Conservation (phyloP, 92 coral and sea anemone species). For the Blastomussa wellsi region DNA sequence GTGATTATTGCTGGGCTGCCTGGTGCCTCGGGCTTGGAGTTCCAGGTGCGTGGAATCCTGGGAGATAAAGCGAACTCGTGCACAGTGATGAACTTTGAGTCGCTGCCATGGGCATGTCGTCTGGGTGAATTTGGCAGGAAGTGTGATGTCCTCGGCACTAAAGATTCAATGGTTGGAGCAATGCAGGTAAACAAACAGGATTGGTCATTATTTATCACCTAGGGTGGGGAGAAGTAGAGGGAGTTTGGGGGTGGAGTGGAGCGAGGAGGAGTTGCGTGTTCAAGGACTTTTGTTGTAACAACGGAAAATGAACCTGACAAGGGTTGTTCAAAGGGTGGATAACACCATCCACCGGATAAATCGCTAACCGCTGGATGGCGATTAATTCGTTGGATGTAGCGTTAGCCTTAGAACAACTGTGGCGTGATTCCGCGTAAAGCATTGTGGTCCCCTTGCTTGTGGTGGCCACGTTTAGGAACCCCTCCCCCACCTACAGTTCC, state of each 20-base stretch:
- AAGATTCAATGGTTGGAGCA: slow-evolving; percentile 55
- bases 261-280: too few species aligned
- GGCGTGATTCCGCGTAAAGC: too few species aligned
- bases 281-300: too few species aligned
- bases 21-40: slow-evolving; percentile 64
- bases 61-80: slow-evolving; percentile 53
- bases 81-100: slow-evolving; percentile 59
- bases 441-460: too few species aligned
- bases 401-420: too few species aligned
- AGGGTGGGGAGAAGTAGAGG: background rate
- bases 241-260: background rate
- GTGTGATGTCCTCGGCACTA: slow-evolving; percentile 61
- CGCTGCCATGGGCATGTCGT: slow-evolving; percentile 76
- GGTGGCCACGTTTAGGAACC: too few species aligned
- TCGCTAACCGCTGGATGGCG: too few species aligned
- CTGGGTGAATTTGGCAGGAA: slow-evolving; percentile 54
- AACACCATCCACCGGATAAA: too few species aligned
- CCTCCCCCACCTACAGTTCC: too few species aligned
- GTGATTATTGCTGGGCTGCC: slow-evolving; percentile 64
- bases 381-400: too few species aligned
- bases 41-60: slow-evolving; percentile 55
- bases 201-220: background rate
- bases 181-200: slow-evolving; percentile 21
- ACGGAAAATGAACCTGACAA: too few species aligned
- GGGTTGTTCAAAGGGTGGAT: too few species aligned